Conservation (phyloP, 2,113 vertebrate species). For the Dermatemys mawii region DNA sequence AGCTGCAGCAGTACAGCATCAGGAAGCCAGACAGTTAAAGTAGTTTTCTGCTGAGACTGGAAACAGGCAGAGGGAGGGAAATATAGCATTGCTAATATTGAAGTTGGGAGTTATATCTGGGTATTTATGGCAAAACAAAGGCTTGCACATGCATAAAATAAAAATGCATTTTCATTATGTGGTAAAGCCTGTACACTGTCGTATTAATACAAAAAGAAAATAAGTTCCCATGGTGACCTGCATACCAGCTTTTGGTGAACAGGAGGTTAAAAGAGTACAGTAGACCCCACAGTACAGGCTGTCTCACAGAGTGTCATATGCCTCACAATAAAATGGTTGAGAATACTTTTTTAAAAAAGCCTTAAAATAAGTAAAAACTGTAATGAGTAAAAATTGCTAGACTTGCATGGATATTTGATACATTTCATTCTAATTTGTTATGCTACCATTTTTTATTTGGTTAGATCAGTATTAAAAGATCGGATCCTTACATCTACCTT, state of each 20-base stretch:
- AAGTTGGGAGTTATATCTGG: background rate
- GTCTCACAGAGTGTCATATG: constrained; percentile 55
- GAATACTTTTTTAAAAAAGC: constrained; percentile 30
- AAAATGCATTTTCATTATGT: background rate
- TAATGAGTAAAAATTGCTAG: background rate
- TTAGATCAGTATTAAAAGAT: background rate
- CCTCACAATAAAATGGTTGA: constrained; percentile 45
- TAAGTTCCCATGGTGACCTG: background rate
- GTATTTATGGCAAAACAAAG: background rate
- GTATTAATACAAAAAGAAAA: constrained; percentile 10
- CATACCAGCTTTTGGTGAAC: background rate
- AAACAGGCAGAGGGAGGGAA: constrained; percentile 47
- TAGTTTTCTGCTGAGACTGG: background rate
- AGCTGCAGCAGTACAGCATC: rapidly evolving
- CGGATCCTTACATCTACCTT: background rate
- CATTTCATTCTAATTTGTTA: constrained; percentile 35
- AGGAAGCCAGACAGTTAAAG: background rate
- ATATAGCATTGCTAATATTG: constrained; percentile 29
- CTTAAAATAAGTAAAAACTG: background rate
- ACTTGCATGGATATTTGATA: background rate
- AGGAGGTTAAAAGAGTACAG: constrained; percentile 40
- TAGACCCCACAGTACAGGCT: constrained; percentile 29
- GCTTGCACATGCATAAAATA: background rate
- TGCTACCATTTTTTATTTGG: background rate
- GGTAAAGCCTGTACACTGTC: background rate